These are phyloP conservation scores for Papilio protenor DNA, from an alignment of 2,888 invertebrate genomes.

Conservation along the genomic window DNA sequence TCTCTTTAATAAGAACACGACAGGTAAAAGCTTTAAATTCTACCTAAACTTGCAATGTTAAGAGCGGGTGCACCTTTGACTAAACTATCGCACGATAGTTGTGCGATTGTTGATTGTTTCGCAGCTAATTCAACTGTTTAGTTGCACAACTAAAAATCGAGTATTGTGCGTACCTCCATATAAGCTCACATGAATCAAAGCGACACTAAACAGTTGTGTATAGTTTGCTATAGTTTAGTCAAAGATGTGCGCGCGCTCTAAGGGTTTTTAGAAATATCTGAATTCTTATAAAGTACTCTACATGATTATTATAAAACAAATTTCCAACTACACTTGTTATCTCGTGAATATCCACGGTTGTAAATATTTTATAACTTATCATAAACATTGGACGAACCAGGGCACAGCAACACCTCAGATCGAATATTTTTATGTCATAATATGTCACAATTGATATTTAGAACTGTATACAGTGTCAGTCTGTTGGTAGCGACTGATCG, in stretches of 20 bases:
- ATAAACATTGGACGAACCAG: neutral
- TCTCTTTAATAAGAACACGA: neutral
- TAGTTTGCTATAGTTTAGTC: too few relatives aligned
- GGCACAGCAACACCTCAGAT: neutral
- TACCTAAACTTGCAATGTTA: neutral
- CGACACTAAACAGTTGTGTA: too few relatives aligned
- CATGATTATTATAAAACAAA: neutral
- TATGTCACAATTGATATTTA: neutral
- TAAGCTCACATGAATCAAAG: too few relatives aligned
- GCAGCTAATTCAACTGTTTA: too few relatives aligned
- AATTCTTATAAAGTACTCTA: neutral
- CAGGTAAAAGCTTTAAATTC: neutral
- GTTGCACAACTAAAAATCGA: too few relatives aligned
- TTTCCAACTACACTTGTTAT: neutral
- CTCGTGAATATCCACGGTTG: neutral
- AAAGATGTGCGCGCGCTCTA: too few relatives aligned
- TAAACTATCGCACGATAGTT: too few relatives aligned
- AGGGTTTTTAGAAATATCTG: neutral
- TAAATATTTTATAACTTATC: conserved; percentile 1
- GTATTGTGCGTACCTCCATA: too few relatives aligned
- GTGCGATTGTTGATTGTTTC: too few relatives aligned
- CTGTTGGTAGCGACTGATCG: neutral
- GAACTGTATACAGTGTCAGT: neutral
- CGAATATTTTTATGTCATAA: neutral
- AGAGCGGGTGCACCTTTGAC: too few relatives aligned